These are phyloP conservation scores for Tokudaia tokunoshimensis DNA, from an alignment of 2,797 vertebrate species.

Conservation along the genomic window DNA sequence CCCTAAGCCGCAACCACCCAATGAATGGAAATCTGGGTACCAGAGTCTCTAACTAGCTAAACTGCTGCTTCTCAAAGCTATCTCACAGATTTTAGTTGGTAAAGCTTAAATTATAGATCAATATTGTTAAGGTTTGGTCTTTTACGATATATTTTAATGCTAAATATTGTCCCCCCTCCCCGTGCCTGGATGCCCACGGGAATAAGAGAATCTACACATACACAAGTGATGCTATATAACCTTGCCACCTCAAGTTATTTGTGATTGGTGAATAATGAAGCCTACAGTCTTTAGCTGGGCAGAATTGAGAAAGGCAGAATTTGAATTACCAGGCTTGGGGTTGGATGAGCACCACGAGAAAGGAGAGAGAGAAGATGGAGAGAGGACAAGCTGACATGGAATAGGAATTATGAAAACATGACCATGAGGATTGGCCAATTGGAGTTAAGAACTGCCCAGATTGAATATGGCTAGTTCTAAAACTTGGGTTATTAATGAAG, in stretches of 20 bases:
- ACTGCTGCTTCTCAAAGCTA: neutral
- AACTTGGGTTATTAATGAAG: neutral
- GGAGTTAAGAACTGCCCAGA: too few relatives aligned
- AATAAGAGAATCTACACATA: neutral
- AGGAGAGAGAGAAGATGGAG: too few relatives aligned
- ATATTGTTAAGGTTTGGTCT: neutral
- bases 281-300: too few relatives aligned
- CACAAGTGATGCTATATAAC: neutral
- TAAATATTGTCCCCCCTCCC: neutral
- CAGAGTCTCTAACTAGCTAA: neutral
- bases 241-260: too few relatives aligned
- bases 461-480: neutral
- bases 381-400: too few relatives aligned
- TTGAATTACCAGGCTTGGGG: too few relatives aligned
- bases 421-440: too few relatives aligned
- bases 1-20: neutral
- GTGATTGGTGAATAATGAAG: too few relatives aligned
- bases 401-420: too few relatives aligned
- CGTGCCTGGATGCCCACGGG: neutral
- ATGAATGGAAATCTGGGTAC: neutral
- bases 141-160: neutral
- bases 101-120: neutral
- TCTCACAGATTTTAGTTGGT: conserved; percentile 8
- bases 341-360: too few relatives aligned
- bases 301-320: too few relatives aligned